These are phyloP conservation scores for Stegastes partitus DNA, from an alignment of 2,113 vertebrate species.

Conservation along the genomic window DNA sequence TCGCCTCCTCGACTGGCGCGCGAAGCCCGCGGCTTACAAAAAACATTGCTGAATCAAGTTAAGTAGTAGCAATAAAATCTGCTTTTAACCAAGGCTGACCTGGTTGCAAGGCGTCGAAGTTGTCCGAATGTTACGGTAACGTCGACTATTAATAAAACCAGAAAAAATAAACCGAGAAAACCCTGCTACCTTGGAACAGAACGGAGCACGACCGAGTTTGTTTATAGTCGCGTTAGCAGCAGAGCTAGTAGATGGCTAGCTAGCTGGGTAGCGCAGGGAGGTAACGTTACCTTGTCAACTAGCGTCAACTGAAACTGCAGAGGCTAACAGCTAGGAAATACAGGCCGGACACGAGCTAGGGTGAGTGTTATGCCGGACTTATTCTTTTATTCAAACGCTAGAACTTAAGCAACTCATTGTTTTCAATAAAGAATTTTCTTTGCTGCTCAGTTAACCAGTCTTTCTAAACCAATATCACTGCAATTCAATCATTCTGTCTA, in stretches of 20 bases:
- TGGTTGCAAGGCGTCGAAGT: not conserved
- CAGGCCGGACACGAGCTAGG: not conserved
- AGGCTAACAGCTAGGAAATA: not conserved
- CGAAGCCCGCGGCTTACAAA: slow-evolving; percentile 69
- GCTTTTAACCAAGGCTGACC: not conserved
- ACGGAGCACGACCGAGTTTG: slow-evolving; percentile 19
- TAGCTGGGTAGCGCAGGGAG: slow-evolving; percentile 39
- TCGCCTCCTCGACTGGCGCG: not conserved
- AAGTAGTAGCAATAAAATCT: not conserved
- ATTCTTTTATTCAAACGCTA: not conserved
- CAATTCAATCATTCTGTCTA: not conserved
- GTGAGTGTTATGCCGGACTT: slow-evolving; percentile 33
- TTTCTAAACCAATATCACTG: too few species aligned
- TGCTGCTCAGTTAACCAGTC: too few species aligned
- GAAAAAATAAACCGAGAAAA: not conserved
- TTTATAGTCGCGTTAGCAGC: slow-evolving; percentile 6
- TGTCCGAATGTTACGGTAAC: not conserved
- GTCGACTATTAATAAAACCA: not conserved
- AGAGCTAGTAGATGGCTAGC: slow-evolving; percentile 50
- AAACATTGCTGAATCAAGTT: not conserved
- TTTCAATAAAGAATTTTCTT: not conserved
- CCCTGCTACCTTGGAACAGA: not conserved
- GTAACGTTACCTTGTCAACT: slow-evolving; percentile 72
- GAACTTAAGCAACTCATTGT: not conserved
- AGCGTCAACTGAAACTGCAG: slow-evolving; percentile 52